Percentiles rank a stretch among this genome's conserved stretches.
Conservation (phyloP, 2,888 invertebrate genomes). For the Zaprionus bogoriensis region DNA sequence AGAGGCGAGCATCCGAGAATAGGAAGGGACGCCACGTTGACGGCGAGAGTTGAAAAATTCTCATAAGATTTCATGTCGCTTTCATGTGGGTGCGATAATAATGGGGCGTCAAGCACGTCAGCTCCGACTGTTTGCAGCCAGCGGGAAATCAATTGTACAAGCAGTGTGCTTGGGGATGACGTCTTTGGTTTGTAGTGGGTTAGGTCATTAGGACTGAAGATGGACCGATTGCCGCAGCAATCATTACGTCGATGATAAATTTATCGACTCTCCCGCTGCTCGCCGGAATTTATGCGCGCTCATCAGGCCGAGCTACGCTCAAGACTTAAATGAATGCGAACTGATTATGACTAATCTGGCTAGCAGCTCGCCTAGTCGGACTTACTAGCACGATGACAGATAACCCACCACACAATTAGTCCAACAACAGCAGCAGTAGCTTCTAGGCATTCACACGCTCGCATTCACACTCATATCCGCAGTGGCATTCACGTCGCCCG, state of each 20-base stretch:
- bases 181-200: too few relatives aligned
- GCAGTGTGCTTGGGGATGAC: not conserved
- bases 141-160: not conserved
- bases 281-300: not conserved
- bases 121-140: too few relatives aligned
- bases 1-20: not conserved
- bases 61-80: constrained; percentile 7
- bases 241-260: constrained; percentile 26
- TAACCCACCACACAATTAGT: not conserved
- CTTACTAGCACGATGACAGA: not conserved
- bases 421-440: not conserved
- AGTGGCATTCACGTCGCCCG: not conserved
- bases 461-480: not conserved
- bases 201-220: not conserved
- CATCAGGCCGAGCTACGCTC: not conserved
- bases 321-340: too few relatives aligned
- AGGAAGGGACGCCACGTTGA: not conserved
- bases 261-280: constrained; percentile 34
- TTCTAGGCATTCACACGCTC: not conserved
- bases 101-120: too few relatives aligned
- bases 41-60: constrained; percentile 3
- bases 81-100: not conserved
- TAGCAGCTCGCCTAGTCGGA: not conserved
- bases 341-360: not conserved
- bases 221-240: not conserved